Base-by-base conservation (phyloP, 2,888 invertebrate genomes). In the Phlogophora meticulosa region DNA sequence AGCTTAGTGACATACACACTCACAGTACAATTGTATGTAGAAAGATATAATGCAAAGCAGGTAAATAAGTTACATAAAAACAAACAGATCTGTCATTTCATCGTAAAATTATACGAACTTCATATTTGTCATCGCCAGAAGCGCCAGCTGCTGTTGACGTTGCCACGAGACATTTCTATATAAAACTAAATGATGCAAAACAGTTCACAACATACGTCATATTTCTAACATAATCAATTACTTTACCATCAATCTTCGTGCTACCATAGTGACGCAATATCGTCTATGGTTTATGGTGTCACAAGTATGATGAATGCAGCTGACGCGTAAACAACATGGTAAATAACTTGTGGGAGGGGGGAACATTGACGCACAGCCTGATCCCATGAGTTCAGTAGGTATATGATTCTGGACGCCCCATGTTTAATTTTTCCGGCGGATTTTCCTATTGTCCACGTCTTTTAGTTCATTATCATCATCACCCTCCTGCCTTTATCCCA, bases 211-310 rank as follows among this genome's bases (percentile, higher is more conserved):
- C n/a, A 52, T 22, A 9, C 20, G 9, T 22, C 15, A 36, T 46
- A 42, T 58, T 48, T 4, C 10, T 10, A 49, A 2, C 32, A 49
- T 42, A 55, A 60, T 56, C 36, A 46, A 77, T 76, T 51, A 45
- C n/a, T 77, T 69, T 57, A 28, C 43, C 61, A 77, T 73, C 34
- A 55, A 58, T 73, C 76, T 62, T 59, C 45, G 13, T 43, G 45
- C 40, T 46, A n/a, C 46, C 0, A 9, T 15, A 4, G 15, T 73
- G 63, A 69, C 63, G 58, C 15, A n/a, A 63, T 46, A 28, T 17
- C 17, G 24, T 22, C 17, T 28, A 40, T 34, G n/a, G 24, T 22
- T n/a, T 28, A 40, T 34, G n/a, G 15, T 52, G 56, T 46, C 69
- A 38, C 9, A 3, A 36, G 40, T 51, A 28, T 75, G 52, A 57